These are phyloP conservation scores for Dinomys branickii DNA, from an alignment of 2,113 vertebrate species.

Conservation along the genomic window DNA sequence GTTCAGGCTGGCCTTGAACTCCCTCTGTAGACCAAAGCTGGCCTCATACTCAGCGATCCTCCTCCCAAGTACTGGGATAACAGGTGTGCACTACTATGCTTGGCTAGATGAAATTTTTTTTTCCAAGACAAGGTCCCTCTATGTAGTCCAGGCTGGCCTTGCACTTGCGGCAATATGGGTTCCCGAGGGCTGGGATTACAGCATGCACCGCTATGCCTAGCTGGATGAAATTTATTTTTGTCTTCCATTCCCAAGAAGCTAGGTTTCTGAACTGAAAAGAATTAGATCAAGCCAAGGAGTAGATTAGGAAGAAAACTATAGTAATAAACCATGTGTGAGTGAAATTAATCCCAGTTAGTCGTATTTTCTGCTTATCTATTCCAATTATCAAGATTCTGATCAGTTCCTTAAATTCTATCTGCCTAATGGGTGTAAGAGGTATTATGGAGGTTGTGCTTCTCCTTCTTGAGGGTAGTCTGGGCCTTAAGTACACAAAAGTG, in stretches of 20 bases:
- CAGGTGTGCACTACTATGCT: background rate
- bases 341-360: conserved; percentile 81
- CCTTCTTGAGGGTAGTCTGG: background rate
- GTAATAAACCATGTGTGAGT: conserved; percentile 75
- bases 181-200: background rate
- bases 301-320: conserved; percentile 81
- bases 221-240: conserved; percentile 61
- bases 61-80: background rate
- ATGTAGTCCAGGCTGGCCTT: background rate
- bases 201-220: background rate
- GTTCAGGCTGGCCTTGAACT: background rate
- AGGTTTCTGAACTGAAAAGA: conserved; percentile 81
- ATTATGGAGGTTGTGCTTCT: background rate
- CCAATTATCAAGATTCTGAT: conserved; percentile 52
- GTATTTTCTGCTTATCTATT: conserved; percentile 78
- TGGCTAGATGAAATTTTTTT: background rate
- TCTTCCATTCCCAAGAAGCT: conserved; percentile 78
- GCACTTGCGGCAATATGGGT: background rate
- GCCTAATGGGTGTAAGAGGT: conserved; percentile 17
- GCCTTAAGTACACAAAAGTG: background rate
- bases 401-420: conserved; percentile 13
- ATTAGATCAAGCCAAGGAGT: conserved; percentile 82
- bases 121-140: background rate
- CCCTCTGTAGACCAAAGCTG: background rate
- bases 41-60: background rate